Base-by-base conservation (phyloP, 1,140 invertebrate genomes). In the Penaeus japonicus region DNA sequence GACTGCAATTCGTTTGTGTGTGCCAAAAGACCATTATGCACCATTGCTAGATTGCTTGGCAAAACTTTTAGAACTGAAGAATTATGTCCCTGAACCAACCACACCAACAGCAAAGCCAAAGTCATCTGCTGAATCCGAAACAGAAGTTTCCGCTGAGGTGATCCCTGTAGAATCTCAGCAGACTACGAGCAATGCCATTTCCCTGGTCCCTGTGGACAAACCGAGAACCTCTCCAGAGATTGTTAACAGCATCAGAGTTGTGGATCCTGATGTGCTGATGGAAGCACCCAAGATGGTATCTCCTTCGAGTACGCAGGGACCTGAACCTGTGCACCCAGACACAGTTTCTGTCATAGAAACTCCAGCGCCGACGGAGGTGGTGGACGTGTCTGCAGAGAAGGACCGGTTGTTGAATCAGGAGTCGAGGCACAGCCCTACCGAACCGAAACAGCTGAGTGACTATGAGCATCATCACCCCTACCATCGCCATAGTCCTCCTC, bases 1-100 rank as follows among this genome's bases (percentile, higher is more conserved):
- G 89, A 90, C 87, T 83, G 89, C 89, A 27, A 88, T 90, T 32
- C 80, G 85, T 22, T 39, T 84, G 35, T 89, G 90, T 84, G 90
- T 90, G 24, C 90, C 90, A 39, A 90, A 84, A 82, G 90, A 90
- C 75, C 90, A 90, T 47, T 90, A 70, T 65, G 73, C 70, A 53
- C 90, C 88, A n/a, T 55, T 90, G 47, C 20, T 89, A 2, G 90
- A 90, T 10, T 90, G 86, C 59, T 83, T 90, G 4, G 81, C 82
- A 55, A 90, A 90, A 73, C 82, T 90, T 22, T 70, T 90, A 32
- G 87, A 88, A 59, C 22, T 88, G 4, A 88, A 88, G 55, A 88
- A 88, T 78, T 88, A 77, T 59, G 73, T 83, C 17, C 80, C 80
- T 30, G 87, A 88, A 47, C 80, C 87, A 59, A 55, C 32, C 27